A percentile compares a stretch with the other conserved stretches of the same genome.
Conservation (phyloP, 2,888 invertebrate species). For the Stenodera caucasica region DNA sequence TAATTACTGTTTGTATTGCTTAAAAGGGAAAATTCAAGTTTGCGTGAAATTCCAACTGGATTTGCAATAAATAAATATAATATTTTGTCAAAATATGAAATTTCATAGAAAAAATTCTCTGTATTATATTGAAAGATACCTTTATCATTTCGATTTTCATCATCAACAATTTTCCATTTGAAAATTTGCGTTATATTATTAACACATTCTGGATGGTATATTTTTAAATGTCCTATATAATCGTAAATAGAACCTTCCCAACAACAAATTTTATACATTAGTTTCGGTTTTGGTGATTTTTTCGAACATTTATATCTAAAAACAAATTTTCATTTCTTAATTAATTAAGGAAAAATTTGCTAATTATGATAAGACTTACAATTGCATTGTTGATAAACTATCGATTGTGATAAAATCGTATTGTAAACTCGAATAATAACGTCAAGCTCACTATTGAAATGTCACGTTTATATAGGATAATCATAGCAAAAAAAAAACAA, state of each 20-base stretch:
- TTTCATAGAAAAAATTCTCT: slow-evolving; percentile 22
- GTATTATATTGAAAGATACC: slow-evolving; percentile 21
- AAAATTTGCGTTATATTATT: slow-evolving; percentile 1
- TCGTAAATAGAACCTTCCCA: slow-evolving; percentile 14
- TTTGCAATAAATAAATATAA: slow-evolving; percentile 4
- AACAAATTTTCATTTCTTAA: not conserved
- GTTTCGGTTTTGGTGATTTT: not conserved
- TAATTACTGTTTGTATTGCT: not conserved
- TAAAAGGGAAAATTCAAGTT: not conserved
- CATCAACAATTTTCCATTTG: slow-evolving; percentile 1
- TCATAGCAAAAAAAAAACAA: too few relatives aligned
- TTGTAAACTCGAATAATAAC: not conserved
- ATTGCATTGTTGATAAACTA: not conserved
- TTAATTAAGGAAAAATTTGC: not conserved
- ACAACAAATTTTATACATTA: slow-evolving; percentile 9
- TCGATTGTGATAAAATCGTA: not conserved
- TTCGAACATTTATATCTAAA: slow-evolving; percentile 16
- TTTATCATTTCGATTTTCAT: slow-evolving; percentile 20
- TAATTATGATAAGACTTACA: not conserved
- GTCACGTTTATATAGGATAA: not conserved
- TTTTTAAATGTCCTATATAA: slow-evolving; percentile 12
- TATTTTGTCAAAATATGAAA: slow-evolving; percentile 9
- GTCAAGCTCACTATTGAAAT: not conserved
- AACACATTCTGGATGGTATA: slow-evolving; percentile 14
- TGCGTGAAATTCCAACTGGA: not conserved